A percentile compares a stretch with the other conserved stretches of the same genome.
These are phyloP conservation scores for Drosophila falleni DNA, from an alignment of 2,888 invertebrate species.

Conservation along the genomic window DNA sequence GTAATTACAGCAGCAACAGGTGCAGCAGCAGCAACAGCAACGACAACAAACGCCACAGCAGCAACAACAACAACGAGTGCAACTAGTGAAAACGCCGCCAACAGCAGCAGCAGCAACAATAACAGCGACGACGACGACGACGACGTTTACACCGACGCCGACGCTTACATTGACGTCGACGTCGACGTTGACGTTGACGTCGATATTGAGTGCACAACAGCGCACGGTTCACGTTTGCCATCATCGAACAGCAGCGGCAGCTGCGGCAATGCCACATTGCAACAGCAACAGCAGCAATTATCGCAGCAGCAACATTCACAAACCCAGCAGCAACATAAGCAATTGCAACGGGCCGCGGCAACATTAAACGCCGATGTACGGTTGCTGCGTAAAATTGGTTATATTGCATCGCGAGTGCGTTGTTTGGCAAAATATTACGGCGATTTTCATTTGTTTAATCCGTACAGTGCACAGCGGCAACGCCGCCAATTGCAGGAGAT, in stretches of 20 bases:
- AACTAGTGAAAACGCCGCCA: conserved; percentile 13
- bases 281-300: conserved; percentile 16
- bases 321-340: conserved; percentile 22
- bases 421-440: conserved; percentile 82
- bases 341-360: conserved; percentile 31
- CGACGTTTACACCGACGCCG: conserved; percentile 32
- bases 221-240: conserved; percentile 40
- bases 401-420: conserved; percentile 84
- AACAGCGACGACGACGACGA: conserved; percentile 34
- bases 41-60: conserved; percentile 9
- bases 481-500: conserved; percentile 82
- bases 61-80: conserved; percentile 17
- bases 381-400: conserved; percentile 84
- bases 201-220: conserved; percentile 43
- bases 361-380: conserved; percentile 83
- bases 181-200: conserved; percentile 17
- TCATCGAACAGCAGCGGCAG: conserved; percentile 31
- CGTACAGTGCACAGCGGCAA: conserved; percentile 83
- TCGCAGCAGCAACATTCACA: conserved; percentile 18
- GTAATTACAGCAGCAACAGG: conserved; percentile 26
- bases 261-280: conserved; percentile 48
- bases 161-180: conserved; percentile 42
- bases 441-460: conserved; percentile 82
- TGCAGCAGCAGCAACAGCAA: conserved; percentile 9
- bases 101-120: conserved; percentile 11